Base-by-base conservation (phyloP, 2,113 vertebrate genomes). In the Xiphophorus hellerii region DNA sequence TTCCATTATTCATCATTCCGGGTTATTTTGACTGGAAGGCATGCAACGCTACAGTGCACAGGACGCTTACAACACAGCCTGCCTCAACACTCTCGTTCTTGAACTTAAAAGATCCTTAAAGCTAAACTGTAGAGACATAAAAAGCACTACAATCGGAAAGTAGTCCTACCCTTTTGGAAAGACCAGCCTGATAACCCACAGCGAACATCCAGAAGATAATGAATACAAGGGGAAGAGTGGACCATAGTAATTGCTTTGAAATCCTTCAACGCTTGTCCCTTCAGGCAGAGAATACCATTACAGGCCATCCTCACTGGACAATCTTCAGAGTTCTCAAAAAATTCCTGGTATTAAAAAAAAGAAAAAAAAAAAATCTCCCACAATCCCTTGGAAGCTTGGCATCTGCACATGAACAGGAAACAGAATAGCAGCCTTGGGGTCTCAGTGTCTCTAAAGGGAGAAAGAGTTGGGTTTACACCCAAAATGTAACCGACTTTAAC, bases 191-290 rank as follows among this genome's bases (percentile, higher is more conserved):
- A 68, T 77, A 86, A 88, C 85, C 78, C 85, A 77, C 28, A 4
- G 39, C 80, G 83, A 83, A 83, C 81, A 76, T 68, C 76, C 42
- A 73, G 48, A 81, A 76, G 80, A 87, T 68, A 86, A 86, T 78
- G 74, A 87, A 78, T 33, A 77, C 82, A 74, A 81, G 28, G 10
- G 70, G 31, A 64, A 65, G 70, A 84, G 78, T 67, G 75, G 69
- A 85, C 51, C 76, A 69, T 35, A 62, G 66, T 81, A 89, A 91
- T 89, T 86, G 84, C 77, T 79, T 87, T 78, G 35, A 90, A 73
- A 90, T 71, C 75, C 86, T 81, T 87, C 76, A 82, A 70, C 68
- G 42, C 17, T 51, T 67, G 31, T 77, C 74, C 80, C 87, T 92
- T 81, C 28, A 85, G 88, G 89, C 88, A 67, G 58, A 13, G 73